Conservation (phyloP, 2,888 invertebrate species). For the Didymodactylos carnosus region DNA sequence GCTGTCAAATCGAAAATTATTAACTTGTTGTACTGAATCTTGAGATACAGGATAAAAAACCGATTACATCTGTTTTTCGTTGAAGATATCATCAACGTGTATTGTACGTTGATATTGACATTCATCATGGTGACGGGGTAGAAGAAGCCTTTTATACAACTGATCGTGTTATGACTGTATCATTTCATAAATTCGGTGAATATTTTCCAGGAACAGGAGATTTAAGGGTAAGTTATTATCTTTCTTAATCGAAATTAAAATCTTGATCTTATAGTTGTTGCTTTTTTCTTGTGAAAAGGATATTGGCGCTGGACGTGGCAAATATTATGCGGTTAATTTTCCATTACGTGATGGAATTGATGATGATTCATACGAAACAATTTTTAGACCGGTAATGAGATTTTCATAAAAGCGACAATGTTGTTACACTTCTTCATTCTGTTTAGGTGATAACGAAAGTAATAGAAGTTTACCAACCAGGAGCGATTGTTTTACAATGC, state of each 20-base stretch:
- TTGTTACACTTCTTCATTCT: too few relatives aligned
- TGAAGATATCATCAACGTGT: constrained; percentile 64
- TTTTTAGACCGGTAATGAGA: constrained; percentile 67
- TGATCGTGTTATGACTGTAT: constrained; percentile 96
- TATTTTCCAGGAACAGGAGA: constrained; percentile 92
- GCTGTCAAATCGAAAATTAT: too few relatives aligned
- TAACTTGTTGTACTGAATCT: too few relatives aligned
- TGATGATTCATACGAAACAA: constrained; percentile 71
- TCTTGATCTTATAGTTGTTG: too few relatives aligned
- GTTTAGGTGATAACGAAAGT: too few relatives aligned
- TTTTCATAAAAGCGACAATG: too few relatives aligned
- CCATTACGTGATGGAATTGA: constrained; percentile 95
- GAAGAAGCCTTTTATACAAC: constrained; percentile 98
- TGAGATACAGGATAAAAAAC: not conserved
- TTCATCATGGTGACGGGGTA: constrained; percentile 97
- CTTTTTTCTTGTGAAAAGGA: too few relatives aligned
- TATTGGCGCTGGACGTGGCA: constrained; percentile 55
- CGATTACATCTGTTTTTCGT: not conserved
- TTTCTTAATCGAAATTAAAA: not conserved
- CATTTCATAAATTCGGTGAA: constrained; percentile 97
- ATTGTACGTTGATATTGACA: constrained; percentile 93
- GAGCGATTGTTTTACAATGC: constrained; percentile 89
- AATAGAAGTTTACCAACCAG: constrained; percentile 96
- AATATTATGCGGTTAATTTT: constrained; percentile 96
- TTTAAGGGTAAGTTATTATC: constrained; percentile 29